These are phyloP conservation scores for Microtus richardsoni DNA, from an alignment of 2,113 vertebrate genomes.

Conservation along the genomic window DNA sequence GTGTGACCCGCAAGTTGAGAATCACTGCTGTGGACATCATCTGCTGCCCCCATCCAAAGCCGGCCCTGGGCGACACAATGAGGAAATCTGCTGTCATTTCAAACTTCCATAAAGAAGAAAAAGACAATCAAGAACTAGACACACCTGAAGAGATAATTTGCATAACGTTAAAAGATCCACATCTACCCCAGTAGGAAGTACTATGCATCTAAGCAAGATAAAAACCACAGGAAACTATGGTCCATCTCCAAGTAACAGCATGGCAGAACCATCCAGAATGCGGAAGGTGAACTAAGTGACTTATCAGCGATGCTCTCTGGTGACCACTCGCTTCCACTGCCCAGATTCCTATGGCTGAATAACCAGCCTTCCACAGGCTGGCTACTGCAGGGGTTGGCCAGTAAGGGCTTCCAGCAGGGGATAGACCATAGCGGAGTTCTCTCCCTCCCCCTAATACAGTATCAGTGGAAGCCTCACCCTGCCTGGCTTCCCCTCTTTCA, in stretches of 20 bases:
- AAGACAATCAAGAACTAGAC: neutral
- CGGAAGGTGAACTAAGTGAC: fast-evolving
- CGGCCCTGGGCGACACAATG: neutral
- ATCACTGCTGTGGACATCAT: neutral
- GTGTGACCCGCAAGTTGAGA: neutral
- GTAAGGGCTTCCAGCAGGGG: neutral
- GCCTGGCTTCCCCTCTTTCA: no score
- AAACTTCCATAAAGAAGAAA: neutral
- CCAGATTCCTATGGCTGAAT: neutral
- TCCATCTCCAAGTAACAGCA: fast-evolving
- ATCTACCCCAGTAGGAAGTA: neutral
- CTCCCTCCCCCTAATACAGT: neutral
- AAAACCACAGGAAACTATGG: neutral
- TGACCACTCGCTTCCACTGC: neutral
- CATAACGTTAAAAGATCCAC: no score
- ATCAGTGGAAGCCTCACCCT: neutral
- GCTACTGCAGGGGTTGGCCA: neutral
- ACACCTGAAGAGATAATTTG: neutral
- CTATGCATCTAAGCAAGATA: neutral
- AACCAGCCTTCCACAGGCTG: neutral
- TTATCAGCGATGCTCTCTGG: fast-evolving
- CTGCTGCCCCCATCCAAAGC: neutral
- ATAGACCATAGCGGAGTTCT: neutral
- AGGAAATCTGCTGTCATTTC: neutral
- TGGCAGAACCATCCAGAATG: neutral